Base-by-base conservation (phyloP, 2,797 vertebrate species). In the Diceros bicornis region DNA sequence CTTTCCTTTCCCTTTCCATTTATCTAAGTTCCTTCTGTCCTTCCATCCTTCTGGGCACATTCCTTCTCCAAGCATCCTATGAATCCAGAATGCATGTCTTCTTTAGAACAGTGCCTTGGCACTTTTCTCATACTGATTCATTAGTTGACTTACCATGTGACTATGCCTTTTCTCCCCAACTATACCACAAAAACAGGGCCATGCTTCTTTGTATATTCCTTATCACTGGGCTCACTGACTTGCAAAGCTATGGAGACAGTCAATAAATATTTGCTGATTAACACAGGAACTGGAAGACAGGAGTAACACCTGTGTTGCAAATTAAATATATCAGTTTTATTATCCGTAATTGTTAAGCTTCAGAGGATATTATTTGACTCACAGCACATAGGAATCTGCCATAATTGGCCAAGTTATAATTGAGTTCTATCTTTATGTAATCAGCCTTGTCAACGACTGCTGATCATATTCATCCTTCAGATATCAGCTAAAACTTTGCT, bases 311-410 rank as follows among this genome's bases (percentile, higher is more conserved):
- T 83, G 37, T 62, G n/a, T 57, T 94, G 59, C 47, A 83, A 93
- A 93, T 92, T 89, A 94, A 94, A 86, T 62, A 20, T n/a, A 91
- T 64, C 62, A n/a, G n/a, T 75, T 91, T 87, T 90, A 84, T 91
- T 88, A 72, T 41, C 72, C 71, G 8, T 74, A 87, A 91, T n/a
- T 89, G 69, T 47, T 86, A 69, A n/a, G 52, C 34, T 93, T 74
- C 90, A 75, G 64, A 93, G 29, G 50, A 68, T 11, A 59, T 57
- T 52, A 71, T 71, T 62, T 88, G 37, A 93, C 87, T 94, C 52
- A 66, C 2, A 85, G 79, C 27, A 79, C 47, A 77, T 13, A 97
- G 71, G 50, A 91, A 83, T 55, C 72, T 83, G 27, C 34, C 88
- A 83, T 47, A 82, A 64, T 72, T 85, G 90, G 4, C 17, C 84